phyloP scores from a whole-genome alignment of 23 tunicate genomes.

The Styela clava region DNA sequence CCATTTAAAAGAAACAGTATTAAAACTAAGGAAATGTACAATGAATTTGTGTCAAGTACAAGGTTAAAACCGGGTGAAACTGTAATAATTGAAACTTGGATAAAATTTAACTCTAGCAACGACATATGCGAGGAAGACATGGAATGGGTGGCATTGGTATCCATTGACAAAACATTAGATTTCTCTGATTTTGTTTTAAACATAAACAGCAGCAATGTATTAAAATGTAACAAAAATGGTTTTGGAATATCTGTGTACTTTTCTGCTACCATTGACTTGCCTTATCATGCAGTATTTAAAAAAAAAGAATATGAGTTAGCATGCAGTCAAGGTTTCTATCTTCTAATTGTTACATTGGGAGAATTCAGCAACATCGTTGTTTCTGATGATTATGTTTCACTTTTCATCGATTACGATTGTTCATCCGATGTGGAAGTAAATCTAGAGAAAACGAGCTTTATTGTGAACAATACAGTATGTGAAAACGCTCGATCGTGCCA shows the following conservation, averaged over 20 bases:
- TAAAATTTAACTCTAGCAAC: not conserved
- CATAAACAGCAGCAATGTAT: not conserved
- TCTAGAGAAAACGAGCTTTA: not conserved
- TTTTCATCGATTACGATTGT: not conserved
- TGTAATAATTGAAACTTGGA: slow-evolving; percentile 10
- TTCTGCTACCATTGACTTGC: not conserved
- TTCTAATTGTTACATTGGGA: not conserved
- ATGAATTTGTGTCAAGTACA: too few species aligned
- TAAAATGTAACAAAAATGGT: not conserved
- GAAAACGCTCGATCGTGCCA: not conserved
- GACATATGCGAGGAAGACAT: not conserved
- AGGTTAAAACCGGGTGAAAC: not conserved
- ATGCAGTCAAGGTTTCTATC: slow-evolving; percentile 8
- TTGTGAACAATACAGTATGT: not conserved
- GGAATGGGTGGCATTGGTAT: slow-evolving; percentile 9
- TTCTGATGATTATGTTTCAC: not conserved
- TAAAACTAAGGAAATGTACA: too few species aligned
- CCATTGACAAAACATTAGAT: slow-evolving; percentile 11
- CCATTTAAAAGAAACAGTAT: too few species aligned
- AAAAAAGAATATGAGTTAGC: not conserved
- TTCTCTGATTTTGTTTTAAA: not conserved
- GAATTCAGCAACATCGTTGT: not conserved
- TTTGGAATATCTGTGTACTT: not conserved
- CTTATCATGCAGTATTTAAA: not conserved
- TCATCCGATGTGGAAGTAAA: not conserved